Conservation (phyloP, 92 coral and sea anemone species). For the Actinostola sp. region DNA sequence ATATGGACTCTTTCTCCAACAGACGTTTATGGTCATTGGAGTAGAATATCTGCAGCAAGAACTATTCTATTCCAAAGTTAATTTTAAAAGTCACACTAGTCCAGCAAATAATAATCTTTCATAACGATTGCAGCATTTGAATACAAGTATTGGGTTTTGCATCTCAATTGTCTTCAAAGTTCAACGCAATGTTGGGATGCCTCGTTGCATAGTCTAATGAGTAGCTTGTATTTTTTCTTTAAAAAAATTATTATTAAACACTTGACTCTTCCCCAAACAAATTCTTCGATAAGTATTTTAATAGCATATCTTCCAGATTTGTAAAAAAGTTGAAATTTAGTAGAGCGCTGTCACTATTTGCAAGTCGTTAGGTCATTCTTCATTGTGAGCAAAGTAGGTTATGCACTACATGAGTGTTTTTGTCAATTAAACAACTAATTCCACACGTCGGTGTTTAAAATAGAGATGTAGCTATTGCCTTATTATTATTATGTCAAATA, state of each 20-base stretch:
- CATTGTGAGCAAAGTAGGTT: slow-evolving; percentile 5
- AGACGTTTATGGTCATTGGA: slow-evolving; percentile 19
- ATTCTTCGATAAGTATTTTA: slow-evolving; percentile 18
- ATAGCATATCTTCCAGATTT: slow-evolving; percentile 46
- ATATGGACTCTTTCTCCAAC: slow-evolving; percentile 31
- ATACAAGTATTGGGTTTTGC: slow-evolving; percentile 37
- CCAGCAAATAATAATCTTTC: slow-evolving; percentile 59
- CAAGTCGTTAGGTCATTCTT: slow-evolving; percentile 37
- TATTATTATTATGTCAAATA: slow-evolving; percentile 25
- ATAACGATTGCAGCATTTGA: slow-evolving; percentile 47
- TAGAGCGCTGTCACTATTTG: slow-evolving; percentile 27
- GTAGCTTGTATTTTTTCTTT: slow-evolving; percentile 18
- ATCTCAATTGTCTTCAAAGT: slow-evolving; percentile 22
- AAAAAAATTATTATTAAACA: slow-evolving; percentile 5
- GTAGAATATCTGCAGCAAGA: slow-evolving; percentile 33
- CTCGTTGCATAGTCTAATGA: slow-evolving; percentile 18
- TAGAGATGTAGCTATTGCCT: slow-evolving; percentile 26
- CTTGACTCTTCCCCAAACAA: slow-evolving; percentile 17
- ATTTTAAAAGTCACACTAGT: slow-evolving; percentile 62
- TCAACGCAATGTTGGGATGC: slow-evolving; percentile 20
- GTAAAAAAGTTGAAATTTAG: slow-evolving; percentile 32
- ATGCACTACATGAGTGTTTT: background rate
- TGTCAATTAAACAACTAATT: background rate
- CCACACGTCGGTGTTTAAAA: slow-evolving; percentile 1
- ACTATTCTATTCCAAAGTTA: slow-evolving; percentile 50